Conservation (phyloP, 1,140 invertebrate species). For the Caenorhabditis briggsae region DNA sequence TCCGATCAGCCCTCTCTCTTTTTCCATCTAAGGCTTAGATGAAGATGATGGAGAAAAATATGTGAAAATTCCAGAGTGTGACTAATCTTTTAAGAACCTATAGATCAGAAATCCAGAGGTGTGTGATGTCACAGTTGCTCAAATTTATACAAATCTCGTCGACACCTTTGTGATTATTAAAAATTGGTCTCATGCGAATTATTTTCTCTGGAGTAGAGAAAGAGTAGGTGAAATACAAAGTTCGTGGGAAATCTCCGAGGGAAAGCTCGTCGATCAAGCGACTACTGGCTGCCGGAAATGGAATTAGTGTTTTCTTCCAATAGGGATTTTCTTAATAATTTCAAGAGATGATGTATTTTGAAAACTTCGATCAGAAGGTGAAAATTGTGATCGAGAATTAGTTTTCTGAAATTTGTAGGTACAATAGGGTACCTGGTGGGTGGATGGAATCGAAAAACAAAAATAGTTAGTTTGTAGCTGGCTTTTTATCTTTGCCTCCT, state of each 20-base stretch:
- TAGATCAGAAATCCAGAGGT: conserved; percentile 35
- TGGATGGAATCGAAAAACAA: not conserved
- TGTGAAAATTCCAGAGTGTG: conserved; percentile 27
- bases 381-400: not conserved
- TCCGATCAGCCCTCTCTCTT: conserved; percentile 1
- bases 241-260: conserved; percentile 20
- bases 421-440: not conserved
- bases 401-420: not conserved
- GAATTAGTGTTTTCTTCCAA: conserved; percentile 25
- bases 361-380: not conserved
- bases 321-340: conserved; percentile 17
- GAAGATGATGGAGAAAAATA: conserved; percentile 16
- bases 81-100: conserved; percentile 42
- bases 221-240: conserved; percentile 6
- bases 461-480: too few relatives aligned
- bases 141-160: not conserved
- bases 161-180: not conserved
- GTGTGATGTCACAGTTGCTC: conserved; percentile 14
- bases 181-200: not conserved
- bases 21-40: conserved; percentile 10
- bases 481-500: too few relatives aligned
- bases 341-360: conserved; percentile 9
- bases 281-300: conserved; percentile 21
- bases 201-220: too few relatives aligned
- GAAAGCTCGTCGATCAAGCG: not conserved